A percentile compares a stretch with the other conserved stretches of the same genome.
phyloP scores from a whole-genome alignment of 2,797 vertebrate genomes.

The Cygnus olor region DNA sequence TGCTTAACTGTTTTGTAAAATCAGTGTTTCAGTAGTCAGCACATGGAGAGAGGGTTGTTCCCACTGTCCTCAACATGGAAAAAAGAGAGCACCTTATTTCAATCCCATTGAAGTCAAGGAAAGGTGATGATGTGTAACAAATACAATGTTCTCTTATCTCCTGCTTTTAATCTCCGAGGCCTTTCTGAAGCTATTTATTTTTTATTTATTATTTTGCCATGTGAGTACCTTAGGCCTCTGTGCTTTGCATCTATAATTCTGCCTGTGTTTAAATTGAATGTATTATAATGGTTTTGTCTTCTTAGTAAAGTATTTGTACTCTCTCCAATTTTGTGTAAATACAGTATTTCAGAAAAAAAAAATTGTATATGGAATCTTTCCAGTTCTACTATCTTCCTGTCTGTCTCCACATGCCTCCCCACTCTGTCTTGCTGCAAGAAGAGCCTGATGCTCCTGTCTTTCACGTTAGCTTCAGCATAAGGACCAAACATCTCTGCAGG shows the following conservation, averaged over 20 bases:
- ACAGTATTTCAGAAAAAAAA: constrained; percentile 67
- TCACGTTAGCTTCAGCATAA: constrained; percentile 21
- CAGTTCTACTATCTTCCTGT: constrained; percentile 14
- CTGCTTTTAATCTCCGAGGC: constrained; percentile 39
- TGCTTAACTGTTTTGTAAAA: not conserved
- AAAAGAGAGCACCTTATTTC: not conserved
- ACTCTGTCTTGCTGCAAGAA: not conserved
- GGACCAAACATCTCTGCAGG: not conserved
- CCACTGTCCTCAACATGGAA: not conserved
- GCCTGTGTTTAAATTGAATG: constrained; percentile 81
- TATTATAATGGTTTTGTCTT: constrained; percentile 77
- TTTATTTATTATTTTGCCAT: not conserved
- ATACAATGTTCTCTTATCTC: constrained; percentile 26
- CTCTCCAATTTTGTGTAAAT: constrained; percentile 73
- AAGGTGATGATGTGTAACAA: not conserved
- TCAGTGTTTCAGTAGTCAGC: not conserved
- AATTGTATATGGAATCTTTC: constrained; percentile 67
- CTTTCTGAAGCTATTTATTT: not conserved
- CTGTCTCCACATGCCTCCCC: not conserved
- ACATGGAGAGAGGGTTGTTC: not conserved
- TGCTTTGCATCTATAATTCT: constrained; percentile 50
- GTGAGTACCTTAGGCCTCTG: constrained; percentile 49
- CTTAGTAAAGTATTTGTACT: constrained; percentile 75
- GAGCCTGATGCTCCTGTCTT: not conserved
- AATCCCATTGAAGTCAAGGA: constrained; percentile 4